phyloP scores from a whole-genome alignment of 2,888 invertebrate genomes.

The Bursaphelenchus okinawaensis region DNA sequence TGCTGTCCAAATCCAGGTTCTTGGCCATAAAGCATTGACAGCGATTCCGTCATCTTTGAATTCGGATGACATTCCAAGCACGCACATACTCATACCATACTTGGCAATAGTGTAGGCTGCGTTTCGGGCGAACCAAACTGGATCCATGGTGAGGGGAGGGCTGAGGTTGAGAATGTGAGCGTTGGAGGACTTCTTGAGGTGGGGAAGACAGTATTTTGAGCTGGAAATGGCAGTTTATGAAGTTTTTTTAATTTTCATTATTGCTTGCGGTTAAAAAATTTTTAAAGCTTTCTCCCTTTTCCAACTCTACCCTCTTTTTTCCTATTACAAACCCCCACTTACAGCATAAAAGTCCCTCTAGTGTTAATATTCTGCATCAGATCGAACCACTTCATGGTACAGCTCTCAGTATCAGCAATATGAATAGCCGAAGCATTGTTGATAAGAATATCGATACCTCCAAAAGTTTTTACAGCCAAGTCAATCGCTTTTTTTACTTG shows the following conservation, averaged over 20 bases:
- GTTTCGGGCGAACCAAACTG: conserved; percentile 69
- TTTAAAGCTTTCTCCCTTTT: too few species aligned
- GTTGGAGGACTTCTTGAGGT: conserved; percentile 74
- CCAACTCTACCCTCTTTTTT: too few species aligned
- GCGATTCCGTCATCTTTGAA: conserved; percentile 75
- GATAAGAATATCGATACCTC: conserved; percentile 83
- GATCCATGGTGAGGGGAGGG: conserved; percentile 82
- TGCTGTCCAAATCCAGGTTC: conserved; percentile 70
- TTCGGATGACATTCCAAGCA: conserved; percentile 80
- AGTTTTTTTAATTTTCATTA: too few species aligned
- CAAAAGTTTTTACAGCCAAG: conserved; percentile 65
- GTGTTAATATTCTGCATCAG: conserved; percentile 90
- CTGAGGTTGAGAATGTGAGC: conserved; percentile 93
- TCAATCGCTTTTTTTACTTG: conserved; percentile 63
- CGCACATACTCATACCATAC: conserved; percentile 86
- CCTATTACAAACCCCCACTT: conserved; percentile 58
- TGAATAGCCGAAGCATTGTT: conserved; percentile 93
- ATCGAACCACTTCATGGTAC: conserved; percentile 92
- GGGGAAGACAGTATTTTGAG: conserved; percentile 81
- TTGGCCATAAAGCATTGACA: conserved; percentile 93
- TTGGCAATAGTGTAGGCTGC: conserved; percentile 93
- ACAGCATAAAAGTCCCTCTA: conserved; percentile 88
- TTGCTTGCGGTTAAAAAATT: too few species aligned
- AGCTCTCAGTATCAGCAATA: conserved; percentile 65
- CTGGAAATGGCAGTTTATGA: conserved; percentile 11